phyloP scores from a whole-genome alignment of 2,888 invertebrate genomes.

The Lissonota sp. region DNA sequence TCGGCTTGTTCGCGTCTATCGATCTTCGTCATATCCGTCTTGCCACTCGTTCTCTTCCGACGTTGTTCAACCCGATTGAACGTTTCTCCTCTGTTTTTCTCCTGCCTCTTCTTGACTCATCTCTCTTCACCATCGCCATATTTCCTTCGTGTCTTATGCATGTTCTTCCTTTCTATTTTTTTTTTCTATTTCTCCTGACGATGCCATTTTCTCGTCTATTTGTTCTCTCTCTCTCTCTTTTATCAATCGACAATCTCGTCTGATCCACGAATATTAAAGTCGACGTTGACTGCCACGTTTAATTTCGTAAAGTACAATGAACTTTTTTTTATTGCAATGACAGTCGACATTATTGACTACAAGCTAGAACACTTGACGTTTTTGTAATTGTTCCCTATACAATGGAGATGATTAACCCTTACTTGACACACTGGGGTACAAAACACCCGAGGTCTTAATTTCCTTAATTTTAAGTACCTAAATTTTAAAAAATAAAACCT shows the following conservation, averaged over 20 bases:
- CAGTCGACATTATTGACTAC: neutral
- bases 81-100: slow-evolving; percentile 26
- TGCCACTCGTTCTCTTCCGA: slow-evolving; percentile 31
- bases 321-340: slow-evolving; percentile 1
- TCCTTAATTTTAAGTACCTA: too few relatives aligned
- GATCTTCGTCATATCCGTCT: slow-evolving; percentile 56
- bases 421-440: too few relatives aligned
- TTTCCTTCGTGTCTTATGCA: slow-evolving; percentile 57
- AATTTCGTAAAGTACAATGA: slow-evolving; percentile 8
- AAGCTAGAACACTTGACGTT: neutral
- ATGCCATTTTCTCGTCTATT: slow-evolving; percentile 40
- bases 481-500: too few relatives aligned
- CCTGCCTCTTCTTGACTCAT: neutral
- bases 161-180: slow-evolving; percentile 1
- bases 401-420: too few relatives aligned
- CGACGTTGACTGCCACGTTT: slow-evolving; percentile 12
- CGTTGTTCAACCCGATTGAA: slow-evolving; percentile 48
- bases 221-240: slow-evolving; percentile 11
- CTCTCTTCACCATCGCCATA: slow-evolving; percentile 39
- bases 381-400: neutral
- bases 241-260: slow-evolving; percentile 54
- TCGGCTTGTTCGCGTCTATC: slow-evolving; percentile 50
- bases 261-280: slow-evolving; percentile 60
- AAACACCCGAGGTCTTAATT: too few relatives aligned
- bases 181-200: slow-evolving; percentile 26